These are phyloP conservation scores for Cheilosia variabilis DNA, from an alignment of 2,888 invertebrate species.

Conservation along the genomic window DNA sequence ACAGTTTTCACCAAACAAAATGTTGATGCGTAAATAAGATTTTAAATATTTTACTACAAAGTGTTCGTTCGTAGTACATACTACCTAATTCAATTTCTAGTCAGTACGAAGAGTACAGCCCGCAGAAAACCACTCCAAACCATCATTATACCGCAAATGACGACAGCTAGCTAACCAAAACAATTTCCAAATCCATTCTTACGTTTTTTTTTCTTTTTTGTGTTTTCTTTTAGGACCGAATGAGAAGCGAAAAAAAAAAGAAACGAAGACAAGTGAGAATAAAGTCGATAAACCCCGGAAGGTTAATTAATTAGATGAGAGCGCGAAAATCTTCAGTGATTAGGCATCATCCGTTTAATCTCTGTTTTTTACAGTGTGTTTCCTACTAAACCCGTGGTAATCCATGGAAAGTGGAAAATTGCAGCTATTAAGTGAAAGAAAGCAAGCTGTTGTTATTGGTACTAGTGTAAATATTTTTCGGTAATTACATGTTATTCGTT, in stretches of 20 bases:
- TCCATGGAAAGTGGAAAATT: conserved; percentile 26
- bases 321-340: conserved; percentile 51
- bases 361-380: conserved; percentile 13
- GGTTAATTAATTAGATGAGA: conserved; percentile 47
- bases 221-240: conserved; percentile 43
- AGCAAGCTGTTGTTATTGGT: conserved; percentile 26
- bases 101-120: neutral
- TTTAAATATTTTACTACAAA: neutral
- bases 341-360: conserved; percentile 40
- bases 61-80: no score
- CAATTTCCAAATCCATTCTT: conserved; percentile 34
- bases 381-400: conserved; percentile 11
- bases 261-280: conserved; percentile 12
- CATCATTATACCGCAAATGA: conserved; percentile 41
- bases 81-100: neutral
- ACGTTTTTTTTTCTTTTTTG: conserved; percentile 7
- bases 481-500: conserved; percentile 36
- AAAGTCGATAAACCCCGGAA: conserved; percentile 27
- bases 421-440: conserved; percentile 24
- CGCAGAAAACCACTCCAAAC: neutral
- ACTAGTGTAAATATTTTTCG: conserved; percentile 36
- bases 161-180: conserved; percentile 10
- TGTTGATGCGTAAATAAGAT: conserved; percentile 19
- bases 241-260: conserved; percentile 12
- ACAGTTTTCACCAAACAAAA: neutral